Conservation (phyloP, 2,797 vertebrate species). For the Pagetopsis macropterus region DNA sequence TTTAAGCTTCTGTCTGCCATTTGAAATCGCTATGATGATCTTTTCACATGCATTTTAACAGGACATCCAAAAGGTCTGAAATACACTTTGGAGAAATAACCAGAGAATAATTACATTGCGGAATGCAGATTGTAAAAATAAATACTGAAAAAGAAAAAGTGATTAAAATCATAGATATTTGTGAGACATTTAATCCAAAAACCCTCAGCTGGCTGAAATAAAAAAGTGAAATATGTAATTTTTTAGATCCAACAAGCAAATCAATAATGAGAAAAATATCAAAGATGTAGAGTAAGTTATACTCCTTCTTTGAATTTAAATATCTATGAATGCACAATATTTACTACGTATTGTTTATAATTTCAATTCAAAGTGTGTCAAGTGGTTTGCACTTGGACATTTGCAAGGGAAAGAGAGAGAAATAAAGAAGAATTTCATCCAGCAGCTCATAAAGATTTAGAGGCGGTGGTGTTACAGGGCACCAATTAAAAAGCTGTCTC, state of each 20-base stretch:
- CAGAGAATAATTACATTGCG: conserved; percentile 45
- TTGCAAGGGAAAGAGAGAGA: conserved; percentile 11
- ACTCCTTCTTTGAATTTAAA: conserved; percentile 3
- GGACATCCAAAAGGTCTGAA: conserved; percentile 39
- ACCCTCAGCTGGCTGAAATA: too few relatives aligned
- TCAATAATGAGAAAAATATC: conserved; percentile 20
- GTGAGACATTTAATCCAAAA: conserved; percentile 25
- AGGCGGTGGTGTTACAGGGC: conserved; percentile 57
- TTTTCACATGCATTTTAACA: conserved; percentile 60
- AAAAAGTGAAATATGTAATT: background rate
- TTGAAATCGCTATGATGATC: conserved; percentile 50
- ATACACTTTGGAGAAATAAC: conserved; percentile 50
- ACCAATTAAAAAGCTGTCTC: conserved; percentile 70
- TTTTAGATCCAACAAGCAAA: conserved; percentile 3
- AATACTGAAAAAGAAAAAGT: conserved; percentile 23
- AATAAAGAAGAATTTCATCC: conserved; percentile 51
- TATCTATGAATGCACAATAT: conserved; percentile 28
- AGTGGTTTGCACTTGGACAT: conserved; percentile 30
- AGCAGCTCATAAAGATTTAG: conserved; percentile 60
- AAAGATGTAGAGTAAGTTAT: background rate
- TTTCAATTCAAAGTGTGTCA: conserved; percentile 34
- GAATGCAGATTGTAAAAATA: conserved; percentile 19
- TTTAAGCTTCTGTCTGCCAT: conserved; percentile 51
- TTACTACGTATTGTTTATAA: conserved; percentile 20
- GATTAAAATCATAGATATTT: conserved; percentile 31